These are phyloP conservation scores for Drosophila diplacantha DNA, from an alignment of 2,888 invertebrate genomes.

Conservation along the genomic window DNA sequence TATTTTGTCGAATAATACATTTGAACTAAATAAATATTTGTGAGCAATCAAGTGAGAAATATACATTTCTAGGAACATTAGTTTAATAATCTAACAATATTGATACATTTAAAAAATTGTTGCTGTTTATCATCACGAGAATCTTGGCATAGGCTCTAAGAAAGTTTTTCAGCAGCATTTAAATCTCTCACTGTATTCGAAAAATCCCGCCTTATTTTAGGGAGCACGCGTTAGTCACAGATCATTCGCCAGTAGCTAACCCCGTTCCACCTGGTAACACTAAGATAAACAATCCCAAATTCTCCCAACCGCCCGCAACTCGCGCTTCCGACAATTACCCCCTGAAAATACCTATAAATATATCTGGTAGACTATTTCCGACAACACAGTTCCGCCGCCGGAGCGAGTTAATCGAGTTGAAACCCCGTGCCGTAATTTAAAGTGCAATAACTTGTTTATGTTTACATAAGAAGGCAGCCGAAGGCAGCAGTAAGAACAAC, in stretches of 20 bases:
- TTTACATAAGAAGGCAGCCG: conserved; percentile 56
- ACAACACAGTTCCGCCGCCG: conserved; percentile 1
- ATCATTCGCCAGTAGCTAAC: neutral
- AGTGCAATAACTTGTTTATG: conserved; percentile 59
- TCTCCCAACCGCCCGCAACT: conserved; percentile 23
- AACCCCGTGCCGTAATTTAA: conserved; percentile 23
- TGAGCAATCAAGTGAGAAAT: too few species aligned
- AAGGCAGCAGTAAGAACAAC: conserved; percentile 26
- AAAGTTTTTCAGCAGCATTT: neutral
- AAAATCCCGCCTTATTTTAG: neutral
- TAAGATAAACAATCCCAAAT: conserved; percentile 27
- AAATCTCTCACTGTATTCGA: neutral
- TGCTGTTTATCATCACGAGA: too few species aligned
- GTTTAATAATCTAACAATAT: too few species aligned
- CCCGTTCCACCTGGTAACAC: conserved; percentile 23
- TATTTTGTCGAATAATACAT: neutral
- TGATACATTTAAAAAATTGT: too few species aligned
- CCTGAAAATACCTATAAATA: conserved; percentile 20
- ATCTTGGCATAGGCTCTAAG: neutral
- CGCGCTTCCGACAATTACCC: conserved; percentile 18
- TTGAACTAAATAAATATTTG: too few species aligned
- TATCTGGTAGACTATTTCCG: conserved; percentile 3
- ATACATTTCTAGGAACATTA: too few species aligned
- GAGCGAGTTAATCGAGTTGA: conserved; percentile 30
- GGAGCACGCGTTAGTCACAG: conserved; percentile 1